Evolutionary conservation across 2,797 vertebrate genomes (phyloP), one percentile per base, ranked within the genome.

Genomic region (Lutjanus campechanus): DNA sequence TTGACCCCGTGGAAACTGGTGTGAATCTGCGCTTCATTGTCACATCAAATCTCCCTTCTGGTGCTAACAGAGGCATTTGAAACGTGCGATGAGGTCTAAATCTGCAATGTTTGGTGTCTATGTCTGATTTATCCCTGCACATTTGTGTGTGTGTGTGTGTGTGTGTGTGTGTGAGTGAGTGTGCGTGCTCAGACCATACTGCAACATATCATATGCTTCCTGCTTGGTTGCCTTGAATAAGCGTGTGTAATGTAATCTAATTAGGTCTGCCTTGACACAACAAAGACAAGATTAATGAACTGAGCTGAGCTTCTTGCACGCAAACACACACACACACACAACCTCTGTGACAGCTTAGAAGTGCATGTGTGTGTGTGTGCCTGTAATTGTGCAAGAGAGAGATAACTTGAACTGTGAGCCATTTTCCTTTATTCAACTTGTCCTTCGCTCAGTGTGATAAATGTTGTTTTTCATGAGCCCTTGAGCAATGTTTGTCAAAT

Each of bases 281-380:
- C 81, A 79, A 77, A 88, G 77, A 76, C 77, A 69, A 72, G 65
- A 88, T 88, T 84, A 84, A 90, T 85, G 79, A 84, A 83, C 53
- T 77, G 78, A 56, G 63, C 68, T 44, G 46, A 59, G 73, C 47
- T 54, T 17, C 41, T 46, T 16, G 44, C 49, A 58, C 11, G 0
- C 71, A 53, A 12, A 78, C 44, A n/a, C 17, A 60, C 29, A 36
- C 25, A 36, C 25, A 25, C 56, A 71, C 40, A 46, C 53, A 58
- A 15, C 19, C 25, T n/a, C 55, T 20, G 36, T 54, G 54, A 80
- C 47, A 76, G 17, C 22, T 69, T 60, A 10, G 2, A 12, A n/a
- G 22, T 53, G 47, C 0, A 0, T 19, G 49, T 19, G 49, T n/a
- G 19, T 19, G 58, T 74, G 69, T 56, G 55, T 54, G 68, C 9